Evolutionary conservation across 2,797 vertebrate species (phyloP).

Genomic region (Emydoidea blandingii): DNA sequence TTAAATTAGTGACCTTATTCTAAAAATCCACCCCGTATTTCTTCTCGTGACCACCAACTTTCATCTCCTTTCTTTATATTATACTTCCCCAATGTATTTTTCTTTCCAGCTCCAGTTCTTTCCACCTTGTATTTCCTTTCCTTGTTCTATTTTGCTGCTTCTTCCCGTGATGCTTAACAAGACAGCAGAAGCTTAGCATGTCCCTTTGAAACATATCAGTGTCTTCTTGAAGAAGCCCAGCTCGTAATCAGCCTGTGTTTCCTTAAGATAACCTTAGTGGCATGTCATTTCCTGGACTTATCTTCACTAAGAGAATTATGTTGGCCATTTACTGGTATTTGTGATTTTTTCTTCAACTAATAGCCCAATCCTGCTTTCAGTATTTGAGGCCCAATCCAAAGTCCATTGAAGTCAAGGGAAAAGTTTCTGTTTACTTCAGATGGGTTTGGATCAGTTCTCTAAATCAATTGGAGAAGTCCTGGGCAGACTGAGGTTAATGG

Average conservation of each 20-base stretch:
- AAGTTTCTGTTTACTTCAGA: not conserved
- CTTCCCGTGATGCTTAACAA: not conserved
- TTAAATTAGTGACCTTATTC: not conserved
- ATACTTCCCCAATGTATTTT: not conserved
- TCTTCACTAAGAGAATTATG: not conserved
- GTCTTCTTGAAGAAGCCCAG: not conserved
- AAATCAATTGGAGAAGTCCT: not conserved
- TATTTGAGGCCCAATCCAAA: not conserved
- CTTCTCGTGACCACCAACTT: not conserved
- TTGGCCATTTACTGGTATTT: not conserved
- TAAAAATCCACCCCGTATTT: not conserved
- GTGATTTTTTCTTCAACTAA: accelerated
- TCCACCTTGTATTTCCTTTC: not conserved
- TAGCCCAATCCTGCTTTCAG: not conserved
- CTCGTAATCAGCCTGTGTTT: not conserved
- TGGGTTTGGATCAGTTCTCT: not conserved
- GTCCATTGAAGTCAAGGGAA: not conserved
- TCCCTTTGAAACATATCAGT: not conserved
- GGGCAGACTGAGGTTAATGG: not conserved
- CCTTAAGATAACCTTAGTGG: not conserved
- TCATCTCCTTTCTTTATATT: not conserved
- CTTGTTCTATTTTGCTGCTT: not conserved
- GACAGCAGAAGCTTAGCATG: not conserved
- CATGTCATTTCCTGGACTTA: accelerated
- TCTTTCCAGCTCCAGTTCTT: not conserved